Evolutionary conservation across 2,888 invertebrate species (phyloP).

Genomic region (Polietes domitor): DNA sequence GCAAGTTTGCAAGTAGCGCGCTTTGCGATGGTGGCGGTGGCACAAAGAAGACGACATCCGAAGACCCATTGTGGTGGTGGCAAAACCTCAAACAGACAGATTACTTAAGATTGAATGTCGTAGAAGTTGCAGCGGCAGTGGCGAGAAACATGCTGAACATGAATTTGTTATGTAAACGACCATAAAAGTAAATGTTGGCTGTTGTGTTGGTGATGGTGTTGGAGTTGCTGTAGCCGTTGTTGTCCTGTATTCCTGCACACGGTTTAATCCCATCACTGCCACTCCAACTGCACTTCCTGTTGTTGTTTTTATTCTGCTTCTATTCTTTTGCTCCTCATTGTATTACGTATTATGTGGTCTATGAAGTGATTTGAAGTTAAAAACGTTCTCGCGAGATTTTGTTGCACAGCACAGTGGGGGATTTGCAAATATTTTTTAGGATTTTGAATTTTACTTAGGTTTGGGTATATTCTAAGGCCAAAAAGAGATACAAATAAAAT

Average conservation of each 20-base stretch:
- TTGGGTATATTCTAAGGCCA: too few species aligned
- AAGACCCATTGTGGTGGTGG: neutral
- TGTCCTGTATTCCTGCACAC: constrained; percentile 28
- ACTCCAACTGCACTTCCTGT: neutral
- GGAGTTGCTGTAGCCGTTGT: constrained; percentile 30
- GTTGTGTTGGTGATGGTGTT: constrained; percentile 17
- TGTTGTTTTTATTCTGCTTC: neutral
- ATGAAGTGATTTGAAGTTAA: constrained; percentile 56
- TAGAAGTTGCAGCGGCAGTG: neutral
- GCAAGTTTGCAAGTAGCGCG: neutral
- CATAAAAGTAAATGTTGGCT: constrained; percentile 55
- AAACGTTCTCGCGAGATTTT: constrained; percentile 32
- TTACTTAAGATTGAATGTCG: constrained; percentile 61
- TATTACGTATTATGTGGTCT: constrained; percentile 17
- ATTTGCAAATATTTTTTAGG: neutral
- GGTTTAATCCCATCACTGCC: constrained; percentile 7
- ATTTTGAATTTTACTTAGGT: too few species aligned
- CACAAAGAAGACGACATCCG: too few species aligned
- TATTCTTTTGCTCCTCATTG: neutral
- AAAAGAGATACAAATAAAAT: too few species aligned
- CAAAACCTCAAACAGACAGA: constrained; percentile 62
- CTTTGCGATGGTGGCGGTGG: neutral
- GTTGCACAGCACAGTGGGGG: neutral
- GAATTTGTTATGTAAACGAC: constrained; percentile 63
- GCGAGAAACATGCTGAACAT: constrained; percentile 37